Conservation (phyloP, 1,140 invertebrate species). For the Caligus rogercresseyi region DNA sequence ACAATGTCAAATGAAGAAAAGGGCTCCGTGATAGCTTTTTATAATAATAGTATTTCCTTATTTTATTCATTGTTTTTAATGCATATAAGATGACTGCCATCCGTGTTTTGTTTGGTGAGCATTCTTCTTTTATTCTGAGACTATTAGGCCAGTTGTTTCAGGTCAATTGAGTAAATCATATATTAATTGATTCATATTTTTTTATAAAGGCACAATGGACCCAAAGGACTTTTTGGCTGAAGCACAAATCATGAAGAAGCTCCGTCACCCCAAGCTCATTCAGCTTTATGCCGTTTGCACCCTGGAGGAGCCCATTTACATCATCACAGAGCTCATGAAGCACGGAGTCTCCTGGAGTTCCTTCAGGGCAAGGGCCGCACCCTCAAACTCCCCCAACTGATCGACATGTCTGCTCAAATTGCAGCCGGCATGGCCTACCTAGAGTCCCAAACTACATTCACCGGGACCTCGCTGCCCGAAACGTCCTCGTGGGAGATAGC, state of each 20-base stretch:
- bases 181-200: conserved; percentile 16
- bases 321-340: conserved; percentile 97
- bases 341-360: conserved; percentile 84
- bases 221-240: conserved; percentile 95
- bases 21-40: too few species aligned
- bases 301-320: conserved; percentile 93
- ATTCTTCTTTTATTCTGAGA: too few species aligned
- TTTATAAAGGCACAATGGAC: conserved; percentile 69
- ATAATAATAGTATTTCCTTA: too few species aligned
- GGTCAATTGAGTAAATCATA: neutral
- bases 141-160: neutral
- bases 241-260: conserved; percentile 98
- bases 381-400: conserved; percentile 75
- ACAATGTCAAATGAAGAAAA: too few species aligned
- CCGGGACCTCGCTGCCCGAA: conserved; percentile 38
- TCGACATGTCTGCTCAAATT: conserved; percentile 97
- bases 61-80: too few species aligned
- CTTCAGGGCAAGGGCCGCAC: conserved; percentile 77
- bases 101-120: too few species aligned
- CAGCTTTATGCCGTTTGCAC: conserved; percentile 98
- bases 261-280: conserved; percentile 84
- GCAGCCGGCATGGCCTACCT: conserved; percentile 98
- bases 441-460: conserved; percentile 99
- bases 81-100: too few species aligned
- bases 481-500: conserved; percentile 86